Base-by-base conservation (phyloP, 1,140 invertebrate species). In the Pachypeltis micranthus region DNA sequence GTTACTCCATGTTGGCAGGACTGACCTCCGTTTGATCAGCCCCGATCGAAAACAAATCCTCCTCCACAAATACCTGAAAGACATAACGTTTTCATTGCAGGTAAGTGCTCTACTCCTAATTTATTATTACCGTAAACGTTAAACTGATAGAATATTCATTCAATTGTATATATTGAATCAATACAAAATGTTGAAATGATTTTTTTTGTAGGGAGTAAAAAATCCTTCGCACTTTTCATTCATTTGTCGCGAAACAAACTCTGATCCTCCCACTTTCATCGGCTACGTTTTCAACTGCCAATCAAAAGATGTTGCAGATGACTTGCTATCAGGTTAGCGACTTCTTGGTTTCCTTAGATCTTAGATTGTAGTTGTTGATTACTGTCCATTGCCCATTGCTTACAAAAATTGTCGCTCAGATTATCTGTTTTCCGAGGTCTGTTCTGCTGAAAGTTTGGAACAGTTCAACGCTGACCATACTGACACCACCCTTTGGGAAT, bases 231-330 rank as follows among this genome's bases (percentile, higher is more conserved):
- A 96, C 71, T 96, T 96, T 75, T 93, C 93, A 0, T 93, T 98
- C 69, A 93, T 96, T 39, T 92, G 89, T 66, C 78, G 85, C 21
- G 91, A 95, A 71, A 66, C 72, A 12, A 71, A 73, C 44, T 72
- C 78, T 0, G 78, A 79, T 21, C 75, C 79, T 19, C 82, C 85
- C 51, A 77, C 74, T 34, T 93, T 88, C 70, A 85, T 90, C 12
- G 90, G 88, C 23, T 93, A 92, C 70, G 83, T 96, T 25, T 93
- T 96, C 73, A 90, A 90, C 71, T 96, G 93, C 73, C 87, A 95
- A 74, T 90, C 87, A 16, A 83, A 85, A 67, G 83, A 85, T 0
- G 83, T 93, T 0, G 86, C 87, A 51, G 81, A 80, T 65, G 90
- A 92, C 73, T 82, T 91, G 59, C 83, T 89, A 39, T 81, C 80